phyloP scores from a whole-genome alignment of 2,888 invertebrate species.

The Hedya salicella region DNA sequence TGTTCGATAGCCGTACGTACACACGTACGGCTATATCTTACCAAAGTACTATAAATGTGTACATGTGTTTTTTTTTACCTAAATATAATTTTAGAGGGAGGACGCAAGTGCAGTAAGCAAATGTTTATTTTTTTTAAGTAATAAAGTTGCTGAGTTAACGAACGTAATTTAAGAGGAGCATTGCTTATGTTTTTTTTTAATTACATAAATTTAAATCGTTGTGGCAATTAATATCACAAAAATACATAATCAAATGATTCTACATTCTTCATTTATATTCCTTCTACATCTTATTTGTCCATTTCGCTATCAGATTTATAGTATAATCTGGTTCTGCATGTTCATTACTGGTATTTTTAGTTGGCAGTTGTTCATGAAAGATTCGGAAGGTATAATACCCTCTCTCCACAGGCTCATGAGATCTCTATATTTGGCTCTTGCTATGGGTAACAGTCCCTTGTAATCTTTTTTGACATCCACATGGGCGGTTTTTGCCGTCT shows the following conservation, averaged over 20 bases:
- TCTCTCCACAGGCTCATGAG: constrained; percentile 3
- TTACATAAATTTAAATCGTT: not conserved
- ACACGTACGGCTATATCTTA: not conserved
- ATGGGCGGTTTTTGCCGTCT: constrained; percentile 4
- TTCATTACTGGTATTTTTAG: constrained; percentile 8
- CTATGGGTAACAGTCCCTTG: not conserved
- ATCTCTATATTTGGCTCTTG: constrained; percentile 5
- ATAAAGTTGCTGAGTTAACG: too few relatives aligned
- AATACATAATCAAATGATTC: not conserved
- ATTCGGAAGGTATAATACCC: constrained; percentile 5
- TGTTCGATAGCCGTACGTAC: not conserved
- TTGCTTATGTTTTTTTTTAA: constrained; percentile 3
- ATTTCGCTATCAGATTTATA: constrained; percentile 1
- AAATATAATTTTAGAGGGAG: not conserved
- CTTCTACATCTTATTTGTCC: not conserved
- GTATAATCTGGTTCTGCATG: constrained; percentile 10
- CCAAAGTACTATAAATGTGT: not conserved
- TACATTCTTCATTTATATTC: not conserved
- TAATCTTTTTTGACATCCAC: constrained; percentile 3
- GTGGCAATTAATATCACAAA: not conserved
- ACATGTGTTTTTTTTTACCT: not conserved
- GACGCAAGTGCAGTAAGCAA: not conserved
- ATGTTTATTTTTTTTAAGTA: too few relatives aligned
- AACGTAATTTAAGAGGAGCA: not conserved
- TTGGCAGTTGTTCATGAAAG: constrained; percentile 10